These are phyloP conservation scores for Xylophagus ater DNA, from an alignment of 2,888 invertebrate genomes.

Conservation along the genomic window DNA sequence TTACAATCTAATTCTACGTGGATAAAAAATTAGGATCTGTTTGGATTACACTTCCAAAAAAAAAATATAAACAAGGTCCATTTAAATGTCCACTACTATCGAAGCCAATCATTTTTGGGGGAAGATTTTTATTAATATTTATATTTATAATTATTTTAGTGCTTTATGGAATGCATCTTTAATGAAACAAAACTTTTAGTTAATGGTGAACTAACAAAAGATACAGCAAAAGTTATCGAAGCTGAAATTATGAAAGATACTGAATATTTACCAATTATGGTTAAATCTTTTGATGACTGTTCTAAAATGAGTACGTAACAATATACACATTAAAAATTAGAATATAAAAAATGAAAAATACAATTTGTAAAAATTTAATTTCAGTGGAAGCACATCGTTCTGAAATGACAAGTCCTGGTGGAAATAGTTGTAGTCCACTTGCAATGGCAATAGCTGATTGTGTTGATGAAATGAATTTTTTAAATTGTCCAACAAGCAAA, in stretches of 20 bases:
- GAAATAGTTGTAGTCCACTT: constrained; percentile 6
- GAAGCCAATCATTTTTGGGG: too few species aligned
- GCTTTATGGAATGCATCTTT: constrained; percentile 6
- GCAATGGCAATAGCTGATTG: constrained; percentile 2
- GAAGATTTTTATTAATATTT: neutral
- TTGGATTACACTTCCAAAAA: too few species aligned
- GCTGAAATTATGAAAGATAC: neutral
- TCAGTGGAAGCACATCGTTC: constrained; percentile 2
- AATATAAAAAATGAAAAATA: too few species aligned
- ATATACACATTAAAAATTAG: too few species aligned
- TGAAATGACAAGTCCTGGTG: neutral
- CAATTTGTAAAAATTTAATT: neutral
- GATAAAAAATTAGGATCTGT: too few species aligned
- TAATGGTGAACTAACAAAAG: constrained; percentile 1
- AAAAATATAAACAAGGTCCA: too few species aligned
- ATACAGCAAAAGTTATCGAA: neutral
- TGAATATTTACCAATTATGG: constrained; percentile 5
- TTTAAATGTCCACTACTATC: too few species aligned
- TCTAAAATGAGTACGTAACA: constrained; percentile 1
- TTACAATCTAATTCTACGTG: too few species aligned
- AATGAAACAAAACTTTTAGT: constrained; percentile 3
- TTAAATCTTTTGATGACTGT: constrained; percentile 7
- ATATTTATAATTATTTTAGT: constrained; percentile 2
- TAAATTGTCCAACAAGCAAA: constrained; percentile 8
- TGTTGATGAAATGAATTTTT: constrained; percentile 5